Percentiles rank a stretch among this genome's conserved stretches.
Conservation (phyloP, 92 coral and sea anemone genomes). For the Porites rus region DNA sequence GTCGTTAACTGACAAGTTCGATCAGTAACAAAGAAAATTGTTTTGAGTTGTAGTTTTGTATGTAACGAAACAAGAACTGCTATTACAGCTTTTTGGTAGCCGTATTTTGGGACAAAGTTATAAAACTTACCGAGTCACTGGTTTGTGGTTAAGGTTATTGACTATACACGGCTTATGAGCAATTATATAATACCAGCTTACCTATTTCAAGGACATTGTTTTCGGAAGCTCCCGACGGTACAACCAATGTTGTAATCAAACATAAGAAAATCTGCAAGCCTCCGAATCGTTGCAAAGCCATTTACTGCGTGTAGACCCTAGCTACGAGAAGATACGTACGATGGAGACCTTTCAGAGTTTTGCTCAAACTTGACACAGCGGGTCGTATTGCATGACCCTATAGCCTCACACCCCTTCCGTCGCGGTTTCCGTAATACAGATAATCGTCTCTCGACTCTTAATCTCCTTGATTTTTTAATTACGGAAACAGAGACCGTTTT, state of each 20-base stretch:
- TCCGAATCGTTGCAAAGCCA: neutral
- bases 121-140: neutral
- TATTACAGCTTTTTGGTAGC: too few relatives aligned
- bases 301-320: neutral
- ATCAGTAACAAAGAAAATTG: neutral
- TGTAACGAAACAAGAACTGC: neutral
- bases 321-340: neutral
- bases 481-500: neutral
- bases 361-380: neutral
- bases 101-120: too few relatives aligned
- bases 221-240: neutral
- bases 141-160: neutral
- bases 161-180: neutral
- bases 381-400: neutral
- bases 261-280: neutral
- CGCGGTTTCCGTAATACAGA: constrained; percentile 11
- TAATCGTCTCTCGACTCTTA: neutral
- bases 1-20: neutral
- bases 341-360: neutral
- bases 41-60: neutral
- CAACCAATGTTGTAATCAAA: neutral
- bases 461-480: constrained; percentile 25
- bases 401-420: constrained; percentile 27
- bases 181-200: neutral
- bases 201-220: neutral